Evolutionary conservation across 2,888 invertebrate species (phyloP), one percentile per base, ranked within the genome.

Genomic region (Erpobdella octoculata): DNA sequence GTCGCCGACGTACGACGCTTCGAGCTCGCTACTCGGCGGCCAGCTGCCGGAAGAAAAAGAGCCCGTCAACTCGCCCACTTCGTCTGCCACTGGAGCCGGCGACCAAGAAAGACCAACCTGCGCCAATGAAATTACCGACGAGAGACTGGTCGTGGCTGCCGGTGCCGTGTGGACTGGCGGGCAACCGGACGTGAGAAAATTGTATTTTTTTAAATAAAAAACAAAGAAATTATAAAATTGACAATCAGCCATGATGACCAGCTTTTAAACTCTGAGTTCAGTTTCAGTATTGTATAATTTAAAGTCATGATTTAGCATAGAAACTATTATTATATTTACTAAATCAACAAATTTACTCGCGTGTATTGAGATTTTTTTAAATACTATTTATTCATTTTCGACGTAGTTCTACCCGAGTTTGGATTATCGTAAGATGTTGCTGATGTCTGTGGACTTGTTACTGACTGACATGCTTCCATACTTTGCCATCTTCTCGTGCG

Each of bases 361-460:
- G n/a, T n/a, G n/a, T n/a, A n/a, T n/a, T n/a, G n/a, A n/a, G n/a
- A n/a, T n/a, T n/a, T n/a, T n/a, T n/a, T n/a, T n/a, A n/a, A n/a
- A n/a, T n/a, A n/a, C n/a, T n/a, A n/a, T n/a, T n/a, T n/a, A n/a
- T n/a, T n/a, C n/a, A n/a, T 5, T 53, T 33, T 62, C 33, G 5
- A 6, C 18, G 6, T 3, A 69, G 69, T 69, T 58, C 12, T 58
- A 58, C 4, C 69, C 69, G 3, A 58, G 69, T 21, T 31, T 53
- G 33, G 65, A 73, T n/a, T 81, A 81, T 73, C 75, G 78, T 3
- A 75, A 78, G 31, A 73, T 76, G 58, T 78, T 79, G 46, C 79
- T 79, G 79, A 81, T 81, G 33, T 70, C 77, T 21, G 76, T 81
- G 12, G 78, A 80, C 71, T 76, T 80, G 28, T 59, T 79, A 4